phyloP scores from a whole-genome alignment of 92 coral and sea anemone genomes.

The Diadumene lineata region DNA sequence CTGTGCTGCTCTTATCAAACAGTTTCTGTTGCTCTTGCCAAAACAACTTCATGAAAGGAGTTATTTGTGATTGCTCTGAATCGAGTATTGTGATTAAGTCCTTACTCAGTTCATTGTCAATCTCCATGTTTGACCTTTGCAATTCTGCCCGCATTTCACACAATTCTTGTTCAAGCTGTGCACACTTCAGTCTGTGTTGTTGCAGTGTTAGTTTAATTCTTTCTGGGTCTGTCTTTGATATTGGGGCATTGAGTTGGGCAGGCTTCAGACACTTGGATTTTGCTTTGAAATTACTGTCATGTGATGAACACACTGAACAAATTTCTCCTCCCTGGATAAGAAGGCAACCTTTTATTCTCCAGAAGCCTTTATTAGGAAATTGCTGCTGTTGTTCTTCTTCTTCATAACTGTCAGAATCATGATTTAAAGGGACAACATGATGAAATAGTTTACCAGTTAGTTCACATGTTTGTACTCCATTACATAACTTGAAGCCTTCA shows the following conservation, averaged over 20 bases:
- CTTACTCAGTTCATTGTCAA: conserved; percentile 37
- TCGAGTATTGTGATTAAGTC: conserved; percentile 39
- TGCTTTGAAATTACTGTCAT: no score
- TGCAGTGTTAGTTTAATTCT: conserved; percentile 35
- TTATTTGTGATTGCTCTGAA: conserved; percentile 19
- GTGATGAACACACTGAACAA: no score
- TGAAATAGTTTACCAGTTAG: conserved; percentile 44
- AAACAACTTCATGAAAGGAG: conserved; percentile 45
- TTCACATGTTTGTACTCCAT: conserved; percentile 33
- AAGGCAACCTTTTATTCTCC: conserved; percentile 18
- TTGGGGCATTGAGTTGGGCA: conserved; percentile 44
- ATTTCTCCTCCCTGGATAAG: not conserved
- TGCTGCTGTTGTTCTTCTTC: no score
- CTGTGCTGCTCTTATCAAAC: conserved; percentile 27
- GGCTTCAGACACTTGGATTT: conserved; percentile 7
- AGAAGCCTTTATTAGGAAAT: conserved; percentile 46
- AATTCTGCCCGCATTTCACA: conserved; percentile 40
- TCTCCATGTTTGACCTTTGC: conserved; percentile 30
- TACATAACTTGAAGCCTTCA: conserved; percentile 34
- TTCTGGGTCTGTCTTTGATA: conserved; percentile 42
- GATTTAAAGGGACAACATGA: conserved; percentile 54
- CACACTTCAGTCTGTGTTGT: conserved; percentile 39
- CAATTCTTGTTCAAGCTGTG: conserved; percentile 32
- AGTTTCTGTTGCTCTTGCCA: conserved; percentile 47
- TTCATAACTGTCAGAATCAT: conserved; percentile 34